Evolutionary conservation across 2,888 invertebrate genomes (phyloP).

Genomic region (Epinotia demarniana): DNA sequence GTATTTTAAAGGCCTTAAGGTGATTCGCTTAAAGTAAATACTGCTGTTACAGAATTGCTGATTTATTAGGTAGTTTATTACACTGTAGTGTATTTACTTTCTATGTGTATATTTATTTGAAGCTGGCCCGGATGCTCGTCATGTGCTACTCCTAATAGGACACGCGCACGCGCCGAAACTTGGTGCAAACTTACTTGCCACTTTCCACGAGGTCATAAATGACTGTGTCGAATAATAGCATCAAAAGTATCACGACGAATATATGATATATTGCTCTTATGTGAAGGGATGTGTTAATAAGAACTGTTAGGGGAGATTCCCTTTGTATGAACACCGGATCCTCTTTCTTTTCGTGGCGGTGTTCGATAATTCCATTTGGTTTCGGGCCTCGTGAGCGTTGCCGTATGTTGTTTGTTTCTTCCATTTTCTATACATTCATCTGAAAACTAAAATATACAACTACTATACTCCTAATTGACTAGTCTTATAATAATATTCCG

Average conservation of each 20-base stretch:
- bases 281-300: conserved; percentile 89
- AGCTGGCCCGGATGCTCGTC: conserved; percentile 11
- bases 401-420: conserved; percentile 29
- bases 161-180: neutral
- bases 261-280: conserved; percentile 94
- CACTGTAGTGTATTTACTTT: neutral
- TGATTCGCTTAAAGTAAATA: neutral
- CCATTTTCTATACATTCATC: conserved; percentile 21
- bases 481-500: neutral
- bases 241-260: conserved; percentile 90
- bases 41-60: too few species aligned
- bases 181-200: conserved; percentile 86
- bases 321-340: conserved; percentile 86
- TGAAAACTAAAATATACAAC: conserved; percentile 4
- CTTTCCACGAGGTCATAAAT: conserved; percentile 89
- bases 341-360: conserved; percentile 53
- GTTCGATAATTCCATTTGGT: conserved; percentile 44
- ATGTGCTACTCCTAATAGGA: conserved; percentile 11
- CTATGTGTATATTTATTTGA: neutral
- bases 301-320: conserved; percentile 92
- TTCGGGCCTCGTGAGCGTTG: conserved; percentile 25
- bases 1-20: neutral
- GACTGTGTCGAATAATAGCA: conserved; percentile 89
- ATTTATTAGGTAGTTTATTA: neutral
- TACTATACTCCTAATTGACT: too few species aligned